Base-by-base conservation (phyloP, 2,113 vertebrate species). In the Accipiter virgatus region DNA sequence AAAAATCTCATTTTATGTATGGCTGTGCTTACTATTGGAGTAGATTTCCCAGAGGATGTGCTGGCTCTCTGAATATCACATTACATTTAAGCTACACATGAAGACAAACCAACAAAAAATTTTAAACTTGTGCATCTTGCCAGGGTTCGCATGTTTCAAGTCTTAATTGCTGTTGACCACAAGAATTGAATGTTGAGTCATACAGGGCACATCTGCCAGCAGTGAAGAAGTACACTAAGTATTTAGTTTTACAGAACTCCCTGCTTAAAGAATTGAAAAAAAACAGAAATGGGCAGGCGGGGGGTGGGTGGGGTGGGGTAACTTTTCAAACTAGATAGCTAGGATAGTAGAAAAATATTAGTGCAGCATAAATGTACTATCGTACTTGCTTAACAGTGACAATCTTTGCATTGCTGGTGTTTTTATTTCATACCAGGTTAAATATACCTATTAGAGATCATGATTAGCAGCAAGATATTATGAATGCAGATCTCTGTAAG, bases 301-400 rank as follows among this genome's bases (percentile, higher is more conserved):
- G 36, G 36, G 11, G 12, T 7, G 48, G 25, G 13, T 14, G 42
- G 48, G 48, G 48, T 21, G 22, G 13, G 23, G 19, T 1, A 5
- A 0, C 19, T 75, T 91, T 55, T 91, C 26, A 42, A 81, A 47
- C 8, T 50, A 61, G 11, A 34, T 29, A 61, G 6, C 11, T 36
- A 65, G 7, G 18, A 17, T 4, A 45, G 50, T 5, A 70, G 34
- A 87, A 63, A 52, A 81, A 53, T 45, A 22, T 91, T 73, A 40
- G 48, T 3, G 2, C 16, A 77, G 17, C 10, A n/a, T 48, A 73
- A 56, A 65, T 27, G 8, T 58, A 36, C 16, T 40, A 15, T 38
- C 0, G 0, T 18, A 43, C 7, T 59, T 94, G 25, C 40, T 65
- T 0, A 0, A 61, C 31, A 65, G 7, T 48, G 42, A 17, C 8